Conservation (phyloP, 1,140 invertebrate genomes). For the Coelopa frigida region DNA sequence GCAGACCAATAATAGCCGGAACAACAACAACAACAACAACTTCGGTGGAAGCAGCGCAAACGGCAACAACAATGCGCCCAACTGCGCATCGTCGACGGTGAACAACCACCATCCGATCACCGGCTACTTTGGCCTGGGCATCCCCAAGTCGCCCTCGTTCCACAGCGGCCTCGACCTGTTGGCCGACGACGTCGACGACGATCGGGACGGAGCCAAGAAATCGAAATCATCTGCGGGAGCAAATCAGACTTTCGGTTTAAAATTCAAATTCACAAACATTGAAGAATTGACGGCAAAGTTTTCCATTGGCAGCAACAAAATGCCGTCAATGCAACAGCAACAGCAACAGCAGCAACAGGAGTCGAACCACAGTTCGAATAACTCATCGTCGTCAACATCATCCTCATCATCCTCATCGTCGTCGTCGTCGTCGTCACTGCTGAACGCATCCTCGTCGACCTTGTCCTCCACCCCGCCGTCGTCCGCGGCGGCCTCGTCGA, state of each 20-base stretch:
- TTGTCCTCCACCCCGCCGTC: conserved; percentile 16
- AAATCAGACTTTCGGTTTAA: background rate
- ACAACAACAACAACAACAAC: conserved; percentile 6
- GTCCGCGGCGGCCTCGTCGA: conserved; percentile 18
- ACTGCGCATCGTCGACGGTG: conserved; percentile 1
- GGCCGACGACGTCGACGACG: conserved; percentile 47
- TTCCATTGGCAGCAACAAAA: conserved; percentile 21
- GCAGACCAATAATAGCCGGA: too few species aligned
- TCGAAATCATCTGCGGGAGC: background rate
- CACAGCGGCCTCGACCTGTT: conserved; percentile 72
- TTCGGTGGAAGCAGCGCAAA: background rate
- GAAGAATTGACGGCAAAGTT: conserved; percentile 41
- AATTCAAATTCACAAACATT: conserved; percentile 36
- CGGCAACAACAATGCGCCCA: background rate
- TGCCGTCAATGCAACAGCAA: conserved; percentile 20
- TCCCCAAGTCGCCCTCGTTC: conserved; percentile 77
- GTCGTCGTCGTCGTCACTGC: conserved; percentile 32
- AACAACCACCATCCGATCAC: conserved; percentile 21
- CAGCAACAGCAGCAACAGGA: conserved; percentile 14
- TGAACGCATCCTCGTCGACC: conserved; percentile 25
- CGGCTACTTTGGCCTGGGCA: conserved; percentile 48
- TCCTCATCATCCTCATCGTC: conserved; percentile 35
- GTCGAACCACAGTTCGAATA: conserved; percentile 8
- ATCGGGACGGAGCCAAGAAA: conserved; percentile 4
- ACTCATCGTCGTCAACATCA: conserved; percentile 29